phyloP scores from a whole-genome alignment of 2,888 invertebrate genomes.

The Sphinx pinastri region DNA sequence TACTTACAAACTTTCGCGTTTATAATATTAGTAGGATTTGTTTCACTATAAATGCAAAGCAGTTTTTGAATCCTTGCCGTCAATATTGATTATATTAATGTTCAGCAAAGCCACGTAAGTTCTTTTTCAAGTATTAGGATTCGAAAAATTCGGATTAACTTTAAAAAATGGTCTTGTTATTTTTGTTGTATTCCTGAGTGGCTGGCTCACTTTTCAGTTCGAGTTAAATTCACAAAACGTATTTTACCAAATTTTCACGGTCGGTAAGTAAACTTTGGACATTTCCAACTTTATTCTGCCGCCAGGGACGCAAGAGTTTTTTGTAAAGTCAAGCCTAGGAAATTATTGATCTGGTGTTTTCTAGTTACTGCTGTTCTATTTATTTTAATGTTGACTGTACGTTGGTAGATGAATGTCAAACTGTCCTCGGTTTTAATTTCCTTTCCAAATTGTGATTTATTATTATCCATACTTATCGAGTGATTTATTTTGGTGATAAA shows the following conservation, averaged over 20 bases:
- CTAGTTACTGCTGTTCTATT: slow-evolving; percentile 2
- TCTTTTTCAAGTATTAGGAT: not conserved
- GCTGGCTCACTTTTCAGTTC: slow-evolving; percentile 30
- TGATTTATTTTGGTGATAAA: slow-evolving; percentile 54
- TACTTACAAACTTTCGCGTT: no score
- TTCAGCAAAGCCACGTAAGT: not conserved
- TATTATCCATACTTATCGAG: slow-evolving; percentile 40
- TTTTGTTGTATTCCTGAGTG: slow-evolving; percentile 24
- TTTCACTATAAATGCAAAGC: no score
- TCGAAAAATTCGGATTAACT: not conserved
- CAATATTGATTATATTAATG: no score
- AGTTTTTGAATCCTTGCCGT: no score
- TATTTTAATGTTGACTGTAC: not conserved
- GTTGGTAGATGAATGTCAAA: not conserved
- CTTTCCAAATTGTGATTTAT: slow-evolving; percentile 41
- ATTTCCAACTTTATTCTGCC: slow-evolving; percentile 41
- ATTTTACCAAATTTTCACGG: slow-evolving; percentile 46
- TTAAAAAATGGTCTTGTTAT: slow-evolving; percentile 21
- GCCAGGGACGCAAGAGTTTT: slow-evolving; percentile 38
- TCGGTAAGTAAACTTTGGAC: slow-evolving; percentile 41
- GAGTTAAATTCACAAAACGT: slow-evolving; percentile 47
- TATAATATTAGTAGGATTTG: no score
- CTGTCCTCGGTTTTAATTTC: slow-evolving; percentile 1
- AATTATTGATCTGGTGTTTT: slow-evolving; percentile 37
- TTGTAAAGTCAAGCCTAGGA: slow-evolving; percentile 38